These are phyloP conservation scores for Eupithecia dodoneata DNA, from an alignment of 2,888 invertebrate genomes.

Conservation along the genomic window DNA sequence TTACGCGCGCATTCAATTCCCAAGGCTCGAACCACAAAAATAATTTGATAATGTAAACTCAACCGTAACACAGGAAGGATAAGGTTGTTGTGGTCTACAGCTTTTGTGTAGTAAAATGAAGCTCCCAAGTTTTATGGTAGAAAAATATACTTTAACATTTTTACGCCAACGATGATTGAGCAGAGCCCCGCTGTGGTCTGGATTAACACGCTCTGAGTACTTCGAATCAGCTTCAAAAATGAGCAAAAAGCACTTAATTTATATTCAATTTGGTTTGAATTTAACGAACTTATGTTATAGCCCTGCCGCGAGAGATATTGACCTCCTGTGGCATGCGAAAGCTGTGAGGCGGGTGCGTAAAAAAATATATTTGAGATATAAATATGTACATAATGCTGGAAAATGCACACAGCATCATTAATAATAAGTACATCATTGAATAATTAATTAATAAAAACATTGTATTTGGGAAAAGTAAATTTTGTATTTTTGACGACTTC, in stretches of 20 bases:
- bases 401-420: too few species aligned
- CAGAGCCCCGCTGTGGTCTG: slow-evolving; percentile 53
- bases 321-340: too few species aligned
- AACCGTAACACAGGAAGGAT: slow-evolving; percentile 29
- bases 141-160: slow-evolving; percentile 50
- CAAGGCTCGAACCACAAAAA: slow-evolving; percentile 34
- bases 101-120: slow-evolving; percentile 26
- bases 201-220: slow-evolving; percentile 52
- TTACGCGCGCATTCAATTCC: slow-evolving; percentile 56
- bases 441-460: too few species aligned
- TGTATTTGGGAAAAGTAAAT: too few species aligned
- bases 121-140: slow-evolving; percentile 42
- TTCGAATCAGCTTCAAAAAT: slow-evolving; percentile 4
- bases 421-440: too few species aligned
- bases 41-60: slow-evolving; percentile 20
- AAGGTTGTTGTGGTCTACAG: slow-evolving; percentile 32
- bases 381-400: too few species aligned
- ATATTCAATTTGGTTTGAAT: slow-evolving; percentile 5
- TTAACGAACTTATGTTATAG: neutral
- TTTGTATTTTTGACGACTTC: too few species aligned
- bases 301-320: too few species aligned
- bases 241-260: neutral
- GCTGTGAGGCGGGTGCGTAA: too few species aligned
- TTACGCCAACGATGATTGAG: slow-evolving; percentile 58
- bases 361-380: too few species aligned